phyloP scores from a whole-genome alignment of 2,113 vertebrate species.

The Clupea harengus region DNA sequence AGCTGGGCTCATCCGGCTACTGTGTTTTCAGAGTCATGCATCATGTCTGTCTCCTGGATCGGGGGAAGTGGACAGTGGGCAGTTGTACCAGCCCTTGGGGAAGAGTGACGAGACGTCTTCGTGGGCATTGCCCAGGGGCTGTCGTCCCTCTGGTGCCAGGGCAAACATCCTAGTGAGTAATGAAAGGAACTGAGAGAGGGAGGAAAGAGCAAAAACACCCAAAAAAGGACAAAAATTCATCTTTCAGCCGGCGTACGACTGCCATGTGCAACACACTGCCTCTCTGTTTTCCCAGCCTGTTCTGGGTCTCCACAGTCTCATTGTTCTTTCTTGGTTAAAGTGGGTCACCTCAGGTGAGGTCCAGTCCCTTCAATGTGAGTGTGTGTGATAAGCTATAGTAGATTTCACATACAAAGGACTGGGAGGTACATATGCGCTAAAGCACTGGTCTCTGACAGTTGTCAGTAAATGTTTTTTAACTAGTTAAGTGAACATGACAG shows the following conservation, averaged over 20 bases:
- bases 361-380: neutral
- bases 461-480: too few relatives aligned
- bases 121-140: neutral
- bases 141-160: conserved; percentile 47
- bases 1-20: neutral
- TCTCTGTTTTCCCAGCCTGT: conserved; percentile 40
- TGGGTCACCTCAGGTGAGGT: conserved; percentile 6
- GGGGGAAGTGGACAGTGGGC: neutral
- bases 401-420: too few relatives aligned
- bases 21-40: conserved; percentile 10
- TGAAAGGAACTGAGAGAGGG: conserved; percentile 43
- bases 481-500: too few relatives aligned
- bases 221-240: conserved; percentile 52
- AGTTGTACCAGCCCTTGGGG: neutral
- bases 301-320: conserved; percentile 10
- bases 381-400: neutral
- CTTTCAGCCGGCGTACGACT: conserved; percentile 50
- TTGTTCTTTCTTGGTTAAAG: conserved; percentile 15
- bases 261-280: conserved; percentile 34
- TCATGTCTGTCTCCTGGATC: neutral
- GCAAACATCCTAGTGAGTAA: conserved; percentile 57
- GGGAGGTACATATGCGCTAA: too few relatives aligned
- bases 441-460: too few relatives aligned
- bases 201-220: conserved; percentile 53
- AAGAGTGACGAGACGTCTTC: neutral